Percentiles rank a stretch among this genome's conserved stretches.
Evolutionary conservation across 2,888 invertebrate genomes (phyloP).

Genomic region (Spodoptera picta): DNA sequence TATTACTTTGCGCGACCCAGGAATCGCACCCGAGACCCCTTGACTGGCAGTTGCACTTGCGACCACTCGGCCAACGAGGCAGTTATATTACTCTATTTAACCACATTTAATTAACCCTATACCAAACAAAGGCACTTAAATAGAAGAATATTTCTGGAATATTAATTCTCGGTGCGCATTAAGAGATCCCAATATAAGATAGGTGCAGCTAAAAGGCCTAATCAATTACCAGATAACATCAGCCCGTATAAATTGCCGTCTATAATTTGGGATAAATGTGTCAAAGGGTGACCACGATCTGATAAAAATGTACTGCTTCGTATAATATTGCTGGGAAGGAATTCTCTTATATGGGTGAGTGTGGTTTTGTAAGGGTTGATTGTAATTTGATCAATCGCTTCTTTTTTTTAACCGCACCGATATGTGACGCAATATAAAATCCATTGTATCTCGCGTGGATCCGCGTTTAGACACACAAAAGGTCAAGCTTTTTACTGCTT

Average conservation of each 20-base stretch:
- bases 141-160: conserved; percentile 33
- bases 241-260: conserved; percentile 52
- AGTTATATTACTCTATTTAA: too few relatives aligned
- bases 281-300: conserved; percentile 52
- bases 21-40: too few relatives aligned
- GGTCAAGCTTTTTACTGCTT: too few relatives aligned
- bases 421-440: too few relatives aligned
- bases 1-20: too few relatives aligned
- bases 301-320: conserved; percentile 48
- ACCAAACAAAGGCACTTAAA: conserved; percentile 20
- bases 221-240: conserved; percentile 78
- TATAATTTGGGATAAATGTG: conserved; percentile 60
- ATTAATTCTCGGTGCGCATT: conserved; percentile 50
- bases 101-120: neutral
- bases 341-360: conserved; percentile 21
- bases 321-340: conserved; percentile 6
- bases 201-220: conserved; percentile 69
- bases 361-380: neutral
- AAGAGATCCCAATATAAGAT: conserved; percentile 69
- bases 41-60: too few relatives aligned
- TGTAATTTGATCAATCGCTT: neutral
- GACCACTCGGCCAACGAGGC: too few relatives aligned
- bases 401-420: neutral
- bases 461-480: too few relatives aligned
- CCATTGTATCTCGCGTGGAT: too few relatives aligned